Evolutionary conservation across 1,140 invertebrate genomes (phyloP), one percentile per base, ranked within the genome.

Genomic region (Neodiprion pinetum): DNA sequence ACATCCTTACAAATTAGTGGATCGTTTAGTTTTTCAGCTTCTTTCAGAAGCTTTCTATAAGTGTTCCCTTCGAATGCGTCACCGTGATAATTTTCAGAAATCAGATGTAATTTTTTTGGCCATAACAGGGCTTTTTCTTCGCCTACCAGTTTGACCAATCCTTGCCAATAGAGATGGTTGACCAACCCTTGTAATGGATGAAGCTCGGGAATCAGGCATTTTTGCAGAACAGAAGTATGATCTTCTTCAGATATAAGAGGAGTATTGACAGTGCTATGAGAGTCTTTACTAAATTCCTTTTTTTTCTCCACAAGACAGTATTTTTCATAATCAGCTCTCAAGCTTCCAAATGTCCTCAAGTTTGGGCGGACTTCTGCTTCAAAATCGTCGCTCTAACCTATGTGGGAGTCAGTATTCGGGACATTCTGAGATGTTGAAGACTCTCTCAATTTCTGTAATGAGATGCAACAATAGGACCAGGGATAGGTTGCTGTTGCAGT

Each of bases 41-140:
- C 28, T 74, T 76, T 71, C 8, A 76, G 72, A 48, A 76, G 67
- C 66, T 67, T 76, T 50, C 75, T 48, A 21, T 75, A 78, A 28
- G 71, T 72, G 71, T 76, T 78, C 7, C 70, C 77, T 76, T 78
- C 75, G 61, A 75, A 75, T 73, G 50, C 61, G 23, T 75, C 48
- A 40, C 75, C 75, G 17, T 78, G 77, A 53, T 77, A 77, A 65
- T 69, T 73, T 74, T 78, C 76, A 9, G 77, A 48, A 53, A 78
- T 48, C 11, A 78, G 53, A 12, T 72, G 72, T 67, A 78, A 72
- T 66, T 74, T 67, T 70, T 77, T 65, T 21, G 77, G 77, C 74
- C 77, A 75, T 17, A 72, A n/a, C 61, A 77, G 71, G 9, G 75
- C 75, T 70, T 74, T 72, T 73, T 76, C 74, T 72, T 47, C 67